Evolutionary conservation across 37 sponge, comb jelly and placozoan species (phyloP).

Genomic region (Geodia barretti): DNA sequence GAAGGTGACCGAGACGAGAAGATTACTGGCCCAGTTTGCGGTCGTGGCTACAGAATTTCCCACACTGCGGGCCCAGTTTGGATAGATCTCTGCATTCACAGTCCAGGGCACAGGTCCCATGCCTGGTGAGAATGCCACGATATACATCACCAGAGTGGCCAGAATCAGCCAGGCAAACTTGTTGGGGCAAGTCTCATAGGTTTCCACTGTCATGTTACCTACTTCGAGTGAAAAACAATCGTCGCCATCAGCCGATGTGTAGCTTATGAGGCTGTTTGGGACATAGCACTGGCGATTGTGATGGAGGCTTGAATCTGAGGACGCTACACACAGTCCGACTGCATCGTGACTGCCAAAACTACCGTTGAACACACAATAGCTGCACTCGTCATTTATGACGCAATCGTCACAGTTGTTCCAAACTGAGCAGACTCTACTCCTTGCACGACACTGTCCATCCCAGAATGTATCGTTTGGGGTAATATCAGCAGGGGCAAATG

Average conservation of each 20-base stretch:
- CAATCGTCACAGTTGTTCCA: conserved; percentile 30
- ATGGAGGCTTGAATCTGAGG: too few relatives aligned
- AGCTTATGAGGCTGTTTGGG: too few relatives aligned
- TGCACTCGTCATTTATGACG: conserved; percentile 34
- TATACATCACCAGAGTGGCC: conserved; percentile 21
- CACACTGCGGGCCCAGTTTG: conserved; percentile 53
- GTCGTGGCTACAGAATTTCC: conserved; percentile 37
- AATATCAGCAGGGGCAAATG: background rate
- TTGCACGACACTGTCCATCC: background rate
- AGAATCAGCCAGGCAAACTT: conserved; percentile 31
- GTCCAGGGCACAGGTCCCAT: conserved; percentile 67
- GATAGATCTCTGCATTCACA: conserved; percentile 61
- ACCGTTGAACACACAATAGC: conserved; percentile 33
- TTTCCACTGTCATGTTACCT: too few relatives aligned
- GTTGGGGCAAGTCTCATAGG: conserved; percentile 38
- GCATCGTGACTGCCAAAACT: background rate
- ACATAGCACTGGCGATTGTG: too few relatives aligned
- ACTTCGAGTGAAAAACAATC: too few relatives aligned
- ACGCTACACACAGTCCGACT: conserved; percentile 5
- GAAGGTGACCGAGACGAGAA: conserved; percentile 59
- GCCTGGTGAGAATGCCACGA: conserved; percentile 46
- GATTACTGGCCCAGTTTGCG: conserved; percentile 47
- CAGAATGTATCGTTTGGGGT: background rate
- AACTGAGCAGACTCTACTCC: background rate
- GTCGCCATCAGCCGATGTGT: too few relatives aligned